A percentile compares a stretch with the other conserved stretches of the same genome.
These are phyloP conservation scores for Maniola hyperantus DNA, from an alignment of 2,888 invertebrate species.

Conservation along the genomic window DNA sequence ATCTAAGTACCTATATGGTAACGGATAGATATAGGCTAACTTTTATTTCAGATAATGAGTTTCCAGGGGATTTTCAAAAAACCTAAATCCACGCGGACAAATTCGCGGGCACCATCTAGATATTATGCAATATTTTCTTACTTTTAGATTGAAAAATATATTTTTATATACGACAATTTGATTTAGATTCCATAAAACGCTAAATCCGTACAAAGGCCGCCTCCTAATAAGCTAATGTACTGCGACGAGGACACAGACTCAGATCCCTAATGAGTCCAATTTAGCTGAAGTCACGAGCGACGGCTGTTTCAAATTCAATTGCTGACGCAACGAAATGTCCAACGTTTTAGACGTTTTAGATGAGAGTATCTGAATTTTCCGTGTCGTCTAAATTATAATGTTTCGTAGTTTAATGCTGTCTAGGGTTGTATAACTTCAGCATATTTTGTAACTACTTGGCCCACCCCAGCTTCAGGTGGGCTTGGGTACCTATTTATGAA, in stretches of 20 bases:
- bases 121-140: no score
- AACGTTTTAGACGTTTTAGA: conserved; percentile 31
- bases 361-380: conserved; percentile 8
- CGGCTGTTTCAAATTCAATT: conserved; percentile 36
- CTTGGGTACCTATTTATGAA: no score
- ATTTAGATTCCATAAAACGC: conserved; percentile 4
- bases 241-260: not conserved
- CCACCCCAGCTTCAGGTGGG: no score
- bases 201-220: conserved; percentile 11
- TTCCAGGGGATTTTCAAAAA: not conserved
- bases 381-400: conserved; percentile 2
- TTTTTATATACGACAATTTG: not conserved
- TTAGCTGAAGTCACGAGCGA: conserved; percentile 36
- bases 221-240: conserved; percentile 16
- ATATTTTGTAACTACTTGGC: no score
- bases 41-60: no score
- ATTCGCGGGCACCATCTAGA: no score
- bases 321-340: conserved; percentile 35
- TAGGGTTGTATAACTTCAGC: not conserved
- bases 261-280: conserved; percentile 37
- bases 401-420: no score
- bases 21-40: no score
- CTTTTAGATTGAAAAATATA: not conserved
- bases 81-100: not conserved
- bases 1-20: no score